A percentile compares a stretch with the other conserved stretches of the same genome.
Evolutionary conservation across 2,888 invertebrate genomes (phyloP).

Genomic region (Cenopis cana): DNA sequence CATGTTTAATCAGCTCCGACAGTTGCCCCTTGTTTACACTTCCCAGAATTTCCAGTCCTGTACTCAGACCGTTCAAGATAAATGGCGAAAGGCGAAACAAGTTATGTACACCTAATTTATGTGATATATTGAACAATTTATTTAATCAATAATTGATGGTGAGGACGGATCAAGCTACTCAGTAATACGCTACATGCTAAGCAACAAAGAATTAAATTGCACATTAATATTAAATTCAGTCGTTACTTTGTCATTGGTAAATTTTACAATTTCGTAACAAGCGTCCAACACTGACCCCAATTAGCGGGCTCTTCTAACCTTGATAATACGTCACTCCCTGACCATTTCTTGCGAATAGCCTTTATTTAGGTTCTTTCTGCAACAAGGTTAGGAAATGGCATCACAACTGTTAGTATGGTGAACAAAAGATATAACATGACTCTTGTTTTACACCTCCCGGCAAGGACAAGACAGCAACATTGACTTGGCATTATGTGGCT

Average conservation of each 20-base stretch:
- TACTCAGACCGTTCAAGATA: conserved; percentile 42
- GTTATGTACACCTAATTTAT: conserved; percentile 12
- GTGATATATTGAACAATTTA: conserved; percentile 3
- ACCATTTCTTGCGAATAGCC: conserved; percentile 4
- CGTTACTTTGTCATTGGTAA: conserved; percentile 6
- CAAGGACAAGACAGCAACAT: conserved; percentile 27
- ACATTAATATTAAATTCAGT: neutral
- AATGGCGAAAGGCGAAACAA: conserved; percentile 38
- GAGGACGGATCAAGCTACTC: neutral
- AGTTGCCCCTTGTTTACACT: conserved; percentile 62
- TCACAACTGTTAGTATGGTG: conserved; percentile 12
- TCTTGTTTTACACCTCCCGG: conserved; percentile 14
- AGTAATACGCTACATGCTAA: neutral
- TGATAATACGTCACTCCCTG: neutral
- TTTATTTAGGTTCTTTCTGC: conserved; percentile 26
- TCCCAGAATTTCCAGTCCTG: conserved; percentile 48
- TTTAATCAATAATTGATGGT: neutral
- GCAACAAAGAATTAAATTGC: neutral
- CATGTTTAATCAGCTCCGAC: conserved; percentile 63
- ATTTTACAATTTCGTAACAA: conserved; percentile 18
- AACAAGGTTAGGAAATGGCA: conserved; percentile 32
- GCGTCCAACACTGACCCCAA: conserved; percentile 4
- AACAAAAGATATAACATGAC: conserved; percentile 22
- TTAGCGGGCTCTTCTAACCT: conserved; percentile 15
- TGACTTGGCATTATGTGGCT: conserved; percentile 27